Percentiles rank a stretch among this genome's conserved stretches.
Evolutionary conservation across 1,140 invertebrate species (phyloP).

Genomic region (Mya arenaria): DNA sequence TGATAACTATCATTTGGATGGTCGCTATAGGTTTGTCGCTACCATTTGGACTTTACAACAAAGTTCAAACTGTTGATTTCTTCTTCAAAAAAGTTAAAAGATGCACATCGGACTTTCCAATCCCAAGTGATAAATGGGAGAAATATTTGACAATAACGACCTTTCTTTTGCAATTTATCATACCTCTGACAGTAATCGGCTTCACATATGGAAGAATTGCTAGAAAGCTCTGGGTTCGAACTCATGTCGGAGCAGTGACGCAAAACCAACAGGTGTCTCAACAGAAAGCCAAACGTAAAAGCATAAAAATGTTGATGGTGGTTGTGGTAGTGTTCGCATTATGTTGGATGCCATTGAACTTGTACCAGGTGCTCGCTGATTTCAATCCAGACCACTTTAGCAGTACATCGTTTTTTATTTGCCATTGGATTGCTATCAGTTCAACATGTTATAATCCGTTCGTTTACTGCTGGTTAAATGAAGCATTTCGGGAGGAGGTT

Average conservation of each 20-base stretch:
- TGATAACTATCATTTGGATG: slow-evolving; percentile 81
- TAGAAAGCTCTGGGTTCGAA: slow-evolving; percentile 63
- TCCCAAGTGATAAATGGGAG: slow-evolving; percentile 69
- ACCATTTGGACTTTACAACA: slow-evolving; percentile 82
- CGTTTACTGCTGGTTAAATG: slow-evolving; percentile 82
- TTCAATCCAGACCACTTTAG: slow-evolving; percentile 77
- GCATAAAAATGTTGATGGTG: slow-evolving; percentile 78
- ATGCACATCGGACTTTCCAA: slow-evolving; percentile 77
- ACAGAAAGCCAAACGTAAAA: slow-evolving; percentile 71
- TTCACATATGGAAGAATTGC: slow-evolving; percentile 76
- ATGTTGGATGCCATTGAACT: slow-evolving; percentile 82
- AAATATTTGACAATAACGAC: slow-evolving; percentile 79
- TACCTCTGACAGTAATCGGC: slow-evolving; percentile 81
- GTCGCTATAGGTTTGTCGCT: slow-evolving; percentile 79
- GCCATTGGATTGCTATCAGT: slow-evolving; percentile 82
- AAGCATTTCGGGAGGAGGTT: slow-evolving; percentile 64
- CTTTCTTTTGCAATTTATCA: slow-evolving; percentile 82
- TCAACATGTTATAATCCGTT: slow-evolving; percentile 83
- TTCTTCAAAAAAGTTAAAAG: slow-evolving; percentile 60
- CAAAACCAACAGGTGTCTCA: slow-evolving; percentile 58
- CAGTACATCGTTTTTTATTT: slow-evolving; percentile 79
- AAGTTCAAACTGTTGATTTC: slow-evolving; percentile 59
- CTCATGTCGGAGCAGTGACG: slow-evolving; percentile 59
- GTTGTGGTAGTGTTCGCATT: slow-evolving; percentile 79
- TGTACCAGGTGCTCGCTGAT: slow-evolving; percentile 81